These are phyloP conservation scores for Brienomyrus longianalis DNA, from an alignment of 2,113 vertebrate species.

Conservation along the genomic window DNA sequence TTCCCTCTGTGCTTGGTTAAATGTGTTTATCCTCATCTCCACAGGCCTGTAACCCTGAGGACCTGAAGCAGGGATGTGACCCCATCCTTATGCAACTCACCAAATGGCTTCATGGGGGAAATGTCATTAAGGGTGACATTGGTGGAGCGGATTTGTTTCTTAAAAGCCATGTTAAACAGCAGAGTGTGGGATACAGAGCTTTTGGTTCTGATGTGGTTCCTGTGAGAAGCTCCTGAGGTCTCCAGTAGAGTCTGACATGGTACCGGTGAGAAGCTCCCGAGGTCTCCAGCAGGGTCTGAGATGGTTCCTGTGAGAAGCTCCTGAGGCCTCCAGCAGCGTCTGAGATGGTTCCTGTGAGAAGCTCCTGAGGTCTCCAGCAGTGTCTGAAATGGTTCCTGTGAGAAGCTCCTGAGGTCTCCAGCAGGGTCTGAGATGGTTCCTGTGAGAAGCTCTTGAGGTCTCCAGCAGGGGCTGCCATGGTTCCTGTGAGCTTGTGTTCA, in stretches of 20 bases:
- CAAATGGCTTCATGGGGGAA: constrained; percentile 58
- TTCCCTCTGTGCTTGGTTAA: not conserved
- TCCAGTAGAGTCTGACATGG: not conserved
- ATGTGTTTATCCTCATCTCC: constrained; percentile 46
- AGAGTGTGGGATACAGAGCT: constrained; percentile 37
- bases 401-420: not conserved
- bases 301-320: not conserved
- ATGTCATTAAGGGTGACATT: constrained; percentile 44
- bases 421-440: not conserved
- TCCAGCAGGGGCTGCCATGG: not conserved
- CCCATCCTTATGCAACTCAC: constrained; percentile 65
- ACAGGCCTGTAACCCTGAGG: constrained; percentile 60
- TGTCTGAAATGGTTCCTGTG: not conserved
- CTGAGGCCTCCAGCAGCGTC: not conserved
- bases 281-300: not conserved
- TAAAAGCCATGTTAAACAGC: constrained; percentile 44
- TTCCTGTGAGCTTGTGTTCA: not conserved
- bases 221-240: not conserved
- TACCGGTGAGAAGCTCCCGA: not conserved
- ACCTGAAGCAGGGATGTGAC: constrained; percentile 48
- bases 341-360: not conserved
- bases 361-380: not conserved
- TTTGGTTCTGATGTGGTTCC: constrained; percentile 37
- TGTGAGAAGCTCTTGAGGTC: not conserved
- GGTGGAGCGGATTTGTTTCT: constrained; percentile 49